A percentile compares a stretch with the other conserved stretches of the same genome.
Conservation (phyloP, 2,797 vertebrate species). For the Bradypodion ventrale region DNA sequence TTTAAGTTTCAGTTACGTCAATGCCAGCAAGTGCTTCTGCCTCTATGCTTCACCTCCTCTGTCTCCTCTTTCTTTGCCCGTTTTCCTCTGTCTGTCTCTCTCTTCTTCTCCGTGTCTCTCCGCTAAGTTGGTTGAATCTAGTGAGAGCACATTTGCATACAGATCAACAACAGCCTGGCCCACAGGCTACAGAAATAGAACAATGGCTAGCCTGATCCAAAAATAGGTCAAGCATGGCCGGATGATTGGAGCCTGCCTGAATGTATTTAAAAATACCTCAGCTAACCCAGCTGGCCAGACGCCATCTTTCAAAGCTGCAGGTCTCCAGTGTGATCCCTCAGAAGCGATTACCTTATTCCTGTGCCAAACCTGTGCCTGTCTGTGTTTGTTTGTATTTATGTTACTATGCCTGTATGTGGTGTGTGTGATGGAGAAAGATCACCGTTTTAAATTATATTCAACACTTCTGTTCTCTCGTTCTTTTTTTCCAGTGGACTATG, state of each 20-base stretch:
- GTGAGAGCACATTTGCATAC: constrained; percentile 95
- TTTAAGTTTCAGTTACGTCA: constrained; percentile 63
- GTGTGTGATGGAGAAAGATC: background rate
- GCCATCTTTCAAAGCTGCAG: constrained; percentile 80
- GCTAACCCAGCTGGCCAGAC: constrained; percentile 98
- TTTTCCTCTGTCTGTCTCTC: background rate
- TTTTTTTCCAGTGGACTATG: constrained; percentile 40
- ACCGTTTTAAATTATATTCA: constrained; percentile 37
- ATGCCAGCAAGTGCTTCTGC: constrained; percentile 64
- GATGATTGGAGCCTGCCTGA: constrained; percentile 98
- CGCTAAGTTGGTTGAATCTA: constrained; percentile 81
- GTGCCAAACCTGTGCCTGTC: constrained; percentile 13
- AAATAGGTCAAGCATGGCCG: constrained; percentile 98
- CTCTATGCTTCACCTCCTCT: constrained; percentile 40
- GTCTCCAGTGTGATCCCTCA: constrained; percentile 62
- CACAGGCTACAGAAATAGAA: constrained; percentile 99
- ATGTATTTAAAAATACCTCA: constrained; percentile 99
- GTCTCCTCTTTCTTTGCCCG: background rate
- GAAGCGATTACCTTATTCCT: constrained; percentile 71
- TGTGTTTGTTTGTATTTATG: background rate
- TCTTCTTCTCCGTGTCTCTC: constrained; percentile 55
- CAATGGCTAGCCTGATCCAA: constrained; percentile 98
- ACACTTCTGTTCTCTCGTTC: constrained; percentile 61
- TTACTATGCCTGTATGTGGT: background rate
- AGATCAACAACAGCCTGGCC: constrained; percentile 98